Evolutionary conservation across 2,797 vertebrate genomes (phyloP).

Genomic region (Rhinatrema bivittatum): DNA sequence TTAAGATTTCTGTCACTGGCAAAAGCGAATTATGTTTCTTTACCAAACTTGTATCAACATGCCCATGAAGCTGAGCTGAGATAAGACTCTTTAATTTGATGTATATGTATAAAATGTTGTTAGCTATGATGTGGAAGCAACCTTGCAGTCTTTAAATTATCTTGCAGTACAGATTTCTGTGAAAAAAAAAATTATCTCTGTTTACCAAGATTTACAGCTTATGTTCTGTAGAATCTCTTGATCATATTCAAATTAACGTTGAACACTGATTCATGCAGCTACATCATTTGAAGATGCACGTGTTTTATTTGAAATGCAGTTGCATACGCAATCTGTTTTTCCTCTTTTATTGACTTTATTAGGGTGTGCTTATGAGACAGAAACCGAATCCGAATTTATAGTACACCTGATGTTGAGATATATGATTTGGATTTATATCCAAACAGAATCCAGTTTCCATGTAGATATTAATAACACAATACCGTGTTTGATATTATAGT

Average conservation of each 20-base stretch:
- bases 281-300: too few species aligned
- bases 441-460: too few species aligned
- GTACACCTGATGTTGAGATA: too few species aligned
- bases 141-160: constrained; percentile 18
- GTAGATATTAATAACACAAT: too few species aligned
- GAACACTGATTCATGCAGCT: background rate
- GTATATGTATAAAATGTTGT: constrained; percentile 25
- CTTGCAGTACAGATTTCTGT: background rate
- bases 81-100: constrained; percentile 44
- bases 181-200: constrained; percentile 1
- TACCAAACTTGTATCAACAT: constrained; percentile 51
- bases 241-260: background rate
- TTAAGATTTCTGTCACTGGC: constrained; percentile 46
- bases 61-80: constrained; percentile 42
- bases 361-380: too few species aligned
- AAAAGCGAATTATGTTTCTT: constrained; percentile 53
- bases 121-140: constrained; percentile 30
- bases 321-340: too few species aligned
- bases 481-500: too few species aligned
- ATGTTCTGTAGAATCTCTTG: background rate
- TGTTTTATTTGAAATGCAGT: too few species aligned
- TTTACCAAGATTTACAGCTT: background rate
- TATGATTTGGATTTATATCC: too few species aligned
- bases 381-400: too few species aligned
- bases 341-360: too few species aligned